These are phyloP conservation scores for Rhorus exstirpatorius DNA, from an alignment of 2,888 invertebrate species.

Conservation along the genomic window DNA sequence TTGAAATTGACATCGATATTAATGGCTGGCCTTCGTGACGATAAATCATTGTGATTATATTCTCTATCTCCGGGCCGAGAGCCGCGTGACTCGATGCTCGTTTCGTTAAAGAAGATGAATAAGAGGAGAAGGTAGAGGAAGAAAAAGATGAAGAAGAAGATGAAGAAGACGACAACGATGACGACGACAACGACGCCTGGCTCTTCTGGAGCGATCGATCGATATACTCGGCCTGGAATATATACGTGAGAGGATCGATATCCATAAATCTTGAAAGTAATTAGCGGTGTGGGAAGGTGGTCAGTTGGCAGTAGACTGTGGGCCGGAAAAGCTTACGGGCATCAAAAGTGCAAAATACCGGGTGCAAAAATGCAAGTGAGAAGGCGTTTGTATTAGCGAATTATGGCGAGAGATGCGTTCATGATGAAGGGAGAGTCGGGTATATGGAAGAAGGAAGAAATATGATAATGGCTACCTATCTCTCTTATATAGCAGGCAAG, in stretches of 20 bases:
- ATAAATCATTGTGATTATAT: conserved; percentile 62
- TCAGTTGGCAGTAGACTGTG: conserved; percentile 18
- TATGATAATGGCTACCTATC: conserved; percentile 67
- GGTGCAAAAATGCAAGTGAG: conserved; percentile 33
- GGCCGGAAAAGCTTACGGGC: conserved; percentile 41
- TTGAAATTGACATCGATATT: conserved; percentile 62
- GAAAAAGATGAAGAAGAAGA: conserved; percentile 27
- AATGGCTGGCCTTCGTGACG: conserved; percentile 51
- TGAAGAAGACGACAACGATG: conserved; percentile 5
- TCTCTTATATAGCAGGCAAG: conserved; percentile 42
- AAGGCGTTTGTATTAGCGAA: conserved; percentile 43
- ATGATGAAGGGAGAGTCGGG: conserved; percentile 41
- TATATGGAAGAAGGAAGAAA: conserved; percentile 51
- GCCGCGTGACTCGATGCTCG: conserved; percentile 39
- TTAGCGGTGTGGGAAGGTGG: conserved; percentile 64
- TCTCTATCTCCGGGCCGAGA: conserved; percentile 15
- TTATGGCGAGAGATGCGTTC: conserved; percentile 39
- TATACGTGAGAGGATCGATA: conserved; percentile 65
- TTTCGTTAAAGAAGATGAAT: conserved; percentile 36
- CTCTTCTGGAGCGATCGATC: conserved; percentile 63
- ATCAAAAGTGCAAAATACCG: conserved; percentile 52
- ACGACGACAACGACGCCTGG: too few species aligned
- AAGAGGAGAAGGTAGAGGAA: conserved; percentile 8
- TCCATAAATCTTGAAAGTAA: conserved; percentile 72
- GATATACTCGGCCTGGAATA: conserved; percentile 50